Conservation (phyloP, 2,888 invertebrate species). For the Lycocerus yunnanus region DNA sequence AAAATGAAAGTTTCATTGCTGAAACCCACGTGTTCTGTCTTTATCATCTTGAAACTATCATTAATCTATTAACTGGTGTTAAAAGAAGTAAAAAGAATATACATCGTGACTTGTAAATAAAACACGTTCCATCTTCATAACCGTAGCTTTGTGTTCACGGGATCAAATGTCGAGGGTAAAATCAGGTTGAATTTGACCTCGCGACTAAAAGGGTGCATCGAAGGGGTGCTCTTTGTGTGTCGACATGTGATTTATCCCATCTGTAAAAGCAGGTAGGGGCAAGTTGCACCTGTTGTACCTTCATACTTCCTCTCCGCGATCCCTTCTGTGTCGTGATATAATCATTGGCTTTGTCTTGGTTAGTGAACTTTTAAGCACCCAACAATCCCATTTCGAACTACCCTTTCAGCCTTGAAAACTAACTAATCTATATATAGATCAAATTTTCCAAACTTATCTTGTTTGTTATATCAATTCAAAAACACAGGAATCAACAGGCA, state of each 20-base stretch:
- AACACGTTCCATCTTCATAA: conserved; percentile 27
- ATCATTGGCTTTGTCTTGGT: conserved; percentile 21
- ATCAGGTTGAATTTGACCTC: conserved; percentile 42
- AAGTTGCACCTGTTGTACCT: conserved; percentile 52
- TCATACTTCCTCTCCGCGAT: conserved; percentile 36
- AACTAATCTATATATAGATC: conserved; percentile 7
- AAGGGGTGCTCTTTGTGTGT: conserved; percentile 45
- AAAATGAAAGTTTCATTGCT: conserved; percentile 11
- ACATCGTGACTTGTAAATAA: conserved; percentile 24
- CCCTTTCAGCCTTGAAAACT: conserved; percentile 17
- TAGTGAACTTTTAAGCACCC: conserved; percentile 25
- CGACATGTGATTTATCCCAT: conserved; percentile 52
- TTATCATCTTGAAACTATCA: conserved; percentile 22
- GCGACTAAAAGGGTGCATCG: conserved; percentile 41
- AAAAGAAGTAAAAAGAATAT: conserved; percentile 25
- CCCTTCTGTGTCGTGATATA: conserved; percentile 17
- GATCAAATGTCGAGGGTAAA: conserved; percentile 24
- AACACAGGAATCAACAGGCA: background rate
- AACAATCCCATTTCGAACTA: conserved; percentile 10
- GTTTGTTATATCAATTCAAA: background rate
- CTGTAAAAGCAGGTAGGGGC: conserved; percentile 47
- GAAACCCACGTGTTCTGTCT: conserved; percentile 25
- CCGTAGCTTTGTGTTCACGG: conserved; percentile 18
- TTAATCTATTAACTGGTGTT: conserved; percentile 24
- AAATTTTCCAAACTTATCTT: background rate